Base-by-base conservation (phyloP, 2,113 vertebrate species). In the Colossoma macropomum region DNA sequence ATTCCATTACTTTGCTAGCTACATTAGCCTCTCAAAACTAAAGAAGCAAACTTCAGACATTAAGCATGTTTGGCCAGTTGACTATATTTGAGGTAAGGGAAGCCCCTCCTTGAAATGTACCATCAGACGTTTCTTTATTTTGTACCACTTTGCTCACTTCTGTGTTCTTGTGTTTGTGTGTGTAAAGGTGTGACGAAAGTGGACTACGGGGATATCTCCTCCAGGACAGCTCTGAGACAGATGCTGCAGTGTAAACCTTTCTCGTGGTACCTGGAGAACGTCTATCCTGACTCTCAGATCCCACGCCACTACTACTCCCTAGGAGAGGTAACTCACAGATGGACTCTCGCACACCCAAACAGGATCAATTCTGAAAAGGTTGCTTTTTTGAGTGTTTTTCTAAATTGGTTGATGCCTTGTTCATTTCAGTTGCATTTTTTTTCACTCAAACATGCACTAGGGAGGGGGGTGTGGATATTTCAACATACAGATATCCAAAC, bases 221-320 rank as follows among this genome's bases (percentile, higher is more conserved):
- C 95, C 87, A 95, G 98, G 82, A 82, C 95, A 19, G 90, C 92
- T 60, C 92, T 99, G 68, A 96, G 98, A 90, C 97, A 98, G 88
- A 99, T 96, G 89, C 95, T 99, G 79, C 97, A 98, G 75, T 99
- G 98, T 93, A 98, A 95, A 89, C 98, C 98, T 71, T 99, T 99
- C 93, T 97, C 97, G 75, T 99, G 98, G 98, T 99, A 97, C 92
- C 93, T 99, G 79, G 98, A 99, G 92, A 97, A 95, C 85, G 95
- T 99, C 90, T 99, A 99, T 92, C 98, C 98, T 0, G 97, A 99
- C 94, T 99, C 98, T 41, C 98, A 99, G 93, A 99, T 99, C 91
- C 98, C 98, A 86, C 95, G 97, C 27, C 98, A 98, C 91, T 99
- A 98, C 90, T 99, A 97, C 93, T 99, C 98, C 81, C 91, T 99